Evolutionary conservation across 2,797 vertebrate species (phyloP).

Genomic region (Clarias platycephalus): DNA sequence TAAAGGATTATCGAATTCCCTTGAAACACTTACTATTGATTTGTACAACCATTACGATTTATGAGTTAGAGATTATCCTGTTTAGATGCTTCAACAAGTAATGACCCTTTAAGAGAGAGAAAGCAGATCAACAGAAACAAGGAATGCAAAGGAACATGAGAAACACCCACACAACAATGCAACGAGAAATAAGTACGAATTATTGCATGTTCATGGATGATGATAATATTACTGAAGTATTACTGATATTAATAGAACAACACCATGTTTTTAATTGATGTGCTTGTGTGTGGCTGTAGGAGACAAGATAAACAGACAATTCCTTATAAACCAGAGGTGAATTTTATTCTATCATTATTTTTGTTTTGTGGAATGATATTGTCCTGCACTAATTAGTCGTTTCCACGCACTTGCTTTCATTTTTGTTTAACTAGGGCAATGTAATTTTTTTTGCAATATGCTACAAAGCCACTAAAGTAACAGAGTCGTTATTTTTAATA

Average conservation of each 20-base stretch:
- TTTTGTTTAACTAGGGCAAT: neutral
- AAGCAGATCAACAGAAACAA: neutral
- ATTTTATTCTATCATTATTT: neutral
- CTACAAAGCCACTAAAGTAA: neutral
- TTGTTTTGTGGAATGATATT: neutral
- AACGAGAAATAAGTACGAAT: neutral
- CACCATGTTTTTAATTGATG: neutral
- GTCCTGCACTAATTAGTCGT: neutral
- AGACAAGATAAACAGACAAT: neutral
- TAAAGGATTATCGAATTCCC: constrained; percentile 3
- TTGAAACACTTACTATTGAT: neutral
- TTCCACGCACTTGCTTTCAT: neutral
- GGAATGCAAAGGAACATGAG: neutral
- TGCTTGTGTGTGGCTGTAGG: neutral
- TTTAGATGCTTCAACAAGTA: neutral
- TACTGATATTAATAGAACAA: neutral
- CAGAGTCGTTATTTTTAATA: constrained; percentile 6
- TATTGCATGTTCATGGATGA: neutral
- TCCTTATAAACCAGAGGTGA: neutral
- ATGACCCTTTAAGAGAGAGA: neutral
- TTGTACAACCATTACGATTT: neutral
- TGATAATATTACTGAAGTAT: neutral
- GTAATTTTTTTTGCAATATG: neutral
- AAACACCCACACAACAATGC: neutral
- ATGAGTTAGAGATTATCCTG: neutral